Conservation (phyloP, 2,113 vertebrate genomes). For the Mystacornis crossleyi region DNA sequence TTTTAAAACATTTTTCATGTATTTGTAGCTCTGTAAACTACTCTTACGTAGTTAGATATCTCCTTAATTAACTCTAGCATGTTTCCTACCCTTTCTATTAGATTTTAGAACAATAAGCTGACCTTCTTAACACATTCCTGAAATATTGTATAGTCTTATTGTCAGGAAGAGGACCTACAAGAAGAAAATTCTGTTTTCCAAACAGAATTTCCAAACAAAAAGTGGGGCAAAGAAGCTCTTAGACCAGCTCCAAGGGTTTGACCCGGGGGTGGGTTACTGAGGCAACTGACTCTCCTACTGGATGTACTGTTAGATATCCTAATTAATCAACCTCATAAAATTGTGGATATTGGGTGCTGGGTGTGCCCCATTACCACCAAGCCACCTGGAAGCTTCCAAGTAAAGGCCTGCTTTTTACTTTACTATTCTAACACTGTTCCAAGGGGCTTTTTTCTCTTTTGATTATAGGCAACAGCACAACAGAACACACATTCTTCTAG, state of each 20-base stretch:
- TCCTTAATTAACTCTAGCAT: background rate
- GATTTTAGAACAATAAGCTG: background rate
- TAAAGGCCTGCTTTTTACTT: background rate
- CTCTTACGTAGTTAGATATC: background rate
- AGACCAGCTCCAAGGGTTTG: background rate
- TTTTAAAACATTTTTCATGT: background rate
- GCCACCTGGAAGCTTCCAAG: background rate
- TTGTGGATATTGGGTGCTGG: background rate
- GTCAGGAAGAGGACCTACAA: background rate
- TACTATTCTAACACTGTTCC: background rate
- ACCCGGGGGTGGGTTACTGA: background rate
- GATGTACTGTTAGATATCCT: background rate
- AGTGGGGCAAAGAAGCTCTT: background rate
- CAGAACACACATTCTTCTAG: background rate
- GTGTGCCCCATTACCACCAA: background rate
- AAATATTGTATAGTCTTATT: background rate
- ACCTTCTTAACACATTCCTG: background rate
- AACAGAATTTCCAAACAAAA: background rate
- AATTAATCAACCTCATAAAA: background rate
- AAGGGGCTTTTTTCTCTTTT: background rate
- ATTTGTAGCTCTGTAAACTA: accelerated
- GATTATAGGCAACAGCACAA: background rate
- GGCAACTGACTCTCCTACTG: background rate
- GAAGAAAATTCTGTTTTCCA: background rate
- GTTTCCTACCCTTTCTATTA: background rate